Conservation (phyloP, 2,797 vertebrate genomes). For the Gadopsis bispinosus region DNA sequence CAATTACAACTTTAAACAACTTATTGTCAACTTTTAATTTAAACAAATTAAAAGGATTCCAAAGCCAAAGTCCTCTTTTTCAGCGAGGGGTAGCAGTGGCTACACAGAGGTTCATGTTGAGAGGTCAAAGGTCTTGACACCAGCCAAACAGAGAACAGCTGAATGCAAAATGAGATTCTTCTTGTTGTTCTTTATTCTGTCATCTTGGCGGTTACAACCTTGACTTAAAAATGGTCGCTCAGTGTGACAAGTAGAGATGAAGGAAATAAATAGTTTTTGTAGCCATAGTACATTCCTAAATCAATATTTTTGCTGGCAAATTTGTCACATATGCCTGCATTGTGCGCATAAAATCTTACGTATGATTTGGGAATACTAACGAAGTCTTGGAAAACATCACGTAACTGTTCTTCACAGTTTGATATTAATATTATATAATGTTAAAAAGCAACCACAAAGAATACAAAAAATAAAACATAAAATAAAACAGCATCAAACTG, state of each 20-base stretch:
- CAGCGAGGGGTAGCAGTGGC: background rate
- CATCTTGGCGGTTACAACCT: background rate
- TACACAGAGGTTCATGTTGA: background rate
- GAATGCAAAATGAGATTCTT: background rate
- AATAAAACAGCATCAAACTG: background rate
- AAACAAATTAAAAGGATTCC: background rate
- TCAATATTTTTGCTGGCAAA: background rate
- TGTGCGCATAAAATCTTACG: background rate
- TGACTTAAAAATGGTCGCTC: background rate
- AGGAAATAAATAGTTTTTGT: background rate
- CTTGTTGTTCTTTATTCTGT: background rate
- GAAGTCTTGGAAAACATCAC: background rate
- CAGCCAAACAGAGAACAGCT: background rate
- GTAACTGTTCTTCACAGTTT: background rate
- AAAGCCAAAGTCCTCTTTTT: background rate
- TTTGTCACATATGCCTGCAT: background rate
- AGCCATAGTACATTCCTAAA: background rate
- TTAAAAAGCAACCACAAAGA: background rate
- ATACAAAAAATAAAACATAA: too few relatives aligned
- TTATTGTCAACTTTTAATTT: background rate
- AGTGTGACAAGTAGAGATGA: background rate
- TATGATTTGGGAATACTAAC: background rate
- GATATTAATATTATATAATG: background rate
- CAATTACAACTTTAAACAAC: background rate
- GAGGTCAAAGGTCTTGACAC: background rate